These are phyloP conservation scores for Lepidurus arcticus DNA, from an alignment of 1,140 invertebrate genomes.

Conservation along the genomic window DNA sequence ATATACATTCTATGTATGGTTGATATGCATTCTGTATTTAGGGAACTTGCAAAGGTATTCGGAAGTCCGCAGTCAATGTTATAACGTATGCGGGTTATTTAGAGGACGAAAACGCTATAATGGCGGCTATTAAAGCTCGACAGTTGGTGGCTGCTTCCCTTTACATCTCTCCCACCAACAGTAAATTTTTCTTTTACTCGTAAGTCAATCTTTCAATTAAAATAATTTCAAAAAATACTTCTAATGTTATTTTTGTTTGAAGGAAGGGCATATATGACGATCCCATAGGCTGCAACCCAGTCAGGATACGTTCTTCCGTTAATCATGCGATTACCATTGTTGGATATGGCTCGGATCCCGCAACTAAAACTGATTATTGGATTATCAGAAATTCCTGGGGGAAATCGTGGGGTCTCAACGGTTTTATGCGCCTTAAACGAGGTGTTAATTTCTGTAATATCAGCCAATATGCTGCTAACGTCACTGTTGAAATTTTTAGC, in stretches of 20 bases:
- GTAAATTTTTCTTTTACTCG: neutral
- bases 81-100: too few species aligned
- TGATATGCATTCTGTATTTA: too few species aligned
- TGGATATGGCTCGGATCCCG: conserved; percentile 21
- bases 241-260: neutral
- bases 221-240: neutral
- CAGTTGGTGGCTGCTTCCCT: too few species aligned
- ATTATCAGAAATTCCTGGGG: conserved; percentile 30
- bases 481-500: neutral
- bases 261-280: conserved; percentile 31
- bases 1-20: too few species aligned
- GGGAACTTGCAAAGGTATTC: too few species aligned
- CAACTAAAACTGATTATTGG: conserved; percentile 24
- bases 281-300: neutral
- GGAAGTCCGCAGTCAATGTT: too few species aligned
- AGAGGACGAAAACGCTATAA: too few species aligned
- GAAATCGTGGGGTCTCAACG: conserved; percentile 44
- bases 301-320: neutral
- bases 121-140: too few species aligned
- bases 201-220: neutral
- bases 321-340: conserved; percentile 31
- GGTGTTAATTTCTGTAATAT: conserved; percentile 49
- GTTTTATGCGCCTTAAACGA: conserved; percentile 45
- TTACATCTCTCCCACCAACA: too few species aligned
- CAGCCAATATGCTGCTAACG: conserved; percentile 41